Evolutionary conservation across 2,888 invertebrate genomes (phyloP), one percentile per base, ranked within the genome.

Genomic region (Erebia ligea): DNA sequence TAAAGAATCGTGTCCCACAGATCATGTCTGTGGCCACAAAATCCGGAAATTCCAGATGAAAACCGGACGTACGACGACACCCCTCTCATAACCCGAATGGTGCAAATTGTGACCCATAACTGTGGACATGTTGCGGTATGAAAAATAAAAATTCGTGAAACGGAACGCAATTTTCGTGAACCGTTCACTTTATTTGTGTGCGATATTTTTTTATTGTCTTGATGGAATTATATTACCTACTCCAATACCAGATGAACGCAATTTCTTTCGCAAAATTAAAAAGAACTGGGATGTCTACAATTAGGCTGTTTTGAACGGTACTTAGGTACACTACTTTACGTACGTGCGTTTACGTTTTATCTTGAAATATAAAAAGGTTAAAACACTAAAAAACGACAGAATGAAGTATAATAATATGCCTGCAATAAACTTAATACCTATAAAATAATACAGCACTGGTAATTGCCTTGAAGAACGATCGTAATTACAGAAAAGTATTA

Each of bases 71-170:
- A 58, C 10, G 54, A 54, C 45, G 58, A 58, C 67, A 67, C 79
- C 71, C 74, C 79, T 81, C 82, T 52, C 75, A 48, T 69, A 65
- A 85, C 82, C 89, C 88, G 87, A 89, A 88, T 85, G 89, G 89
- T 89, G 91, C 89, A 89, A 91, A 92, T 90, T 91, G 92, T 91
- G 90, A 90, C 90, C 91, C 90, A 88, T 90, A 90, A 91, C 86
- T 85, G 82, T 82, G 83, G 85, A 89, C 87, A 89, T 86, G 87
- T 87, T 85, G 86, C 84, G 84, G 83, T 81, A 80, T 73, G 80
- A 80, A 80, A 83, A 81, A 84, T 85, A 84, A 86, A 85, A 87
- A 86, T 83, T 83, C 80, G 83, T 78, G 70, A 71, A 77, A 77
- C 77, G 76, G 76, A 78, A 79, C 77, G 70, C 72, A 72, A 76